Conservation (phyloP, 2,888 invertebrate genomes). For the Axea sp. region DNA sequence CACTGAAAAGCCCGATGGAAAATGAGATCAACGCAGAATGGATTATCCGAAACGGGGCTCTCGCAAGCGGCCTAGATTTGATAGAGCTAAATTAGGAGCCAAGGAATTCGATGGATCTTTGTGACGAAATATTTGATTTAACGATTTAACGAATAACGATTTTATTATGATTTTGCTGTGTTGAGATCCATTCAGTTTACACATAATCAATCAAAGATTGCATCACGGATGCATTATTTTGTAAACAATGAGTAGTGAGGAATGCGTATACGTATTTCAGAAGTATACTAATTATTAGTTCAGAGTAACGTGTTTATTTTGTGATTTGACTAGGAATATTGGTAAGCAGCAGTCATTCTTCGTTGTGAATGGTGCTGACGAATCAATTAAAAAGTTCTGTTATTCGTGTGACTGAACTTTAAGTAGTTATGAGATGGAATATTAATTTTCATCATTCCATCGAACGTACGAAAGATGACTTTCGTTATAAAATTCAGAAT, state of each 20-base stretch:
- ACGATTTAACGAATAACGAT: too few relatives aligned
- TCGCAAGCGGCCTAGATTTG: conserved; percentile 11
- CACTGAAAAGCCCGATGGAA: conserved; percentile 2
- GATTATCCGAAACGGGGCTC: conserved; percentile 4
- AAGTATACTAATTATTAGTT: conserved; percentile 41
- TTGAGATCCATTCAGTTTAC: conserved; percentile 31
- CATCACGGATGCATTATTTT: conserved; percentile 56
- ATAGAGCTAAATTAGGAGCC: conserved; percentile 26
- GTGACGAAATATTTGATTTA: conserved; percentile 34
- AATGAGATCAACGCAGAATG: not conserved
- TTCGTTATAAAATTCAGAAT: too few relatives aligned
- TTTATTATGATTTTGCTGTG: conserved; percentile 26
- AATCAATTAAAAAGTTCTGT: conserved; percentile 9
- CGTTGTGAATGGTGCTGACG: conserved; percentile 3
- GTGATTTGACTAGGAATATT: too few relatives aligned
- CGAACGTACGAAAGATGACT: too few relatives aligned
- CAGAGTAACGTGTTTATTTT: conserved; percentile 48
- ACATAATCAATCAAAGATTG: conserved; percentile 55
- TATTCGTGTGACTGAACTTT: too few relatives aligned
- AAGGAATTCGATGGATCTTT: conserved; percentile 17
- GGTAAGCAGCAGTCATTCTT: too few relatives aligned
- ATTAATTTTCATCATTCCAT: too few relatives aligned
- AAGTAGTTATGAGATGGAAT: too few relatives aligned
- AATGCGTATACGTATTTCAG: conserved; percentile 48
- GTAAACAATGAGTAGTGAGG: conserved; percentile 43